Evolutionary conservation across 2,888 invertebrate species (phyloP).

Genomic region (Acanthacorydalis orientalis): DNA sequence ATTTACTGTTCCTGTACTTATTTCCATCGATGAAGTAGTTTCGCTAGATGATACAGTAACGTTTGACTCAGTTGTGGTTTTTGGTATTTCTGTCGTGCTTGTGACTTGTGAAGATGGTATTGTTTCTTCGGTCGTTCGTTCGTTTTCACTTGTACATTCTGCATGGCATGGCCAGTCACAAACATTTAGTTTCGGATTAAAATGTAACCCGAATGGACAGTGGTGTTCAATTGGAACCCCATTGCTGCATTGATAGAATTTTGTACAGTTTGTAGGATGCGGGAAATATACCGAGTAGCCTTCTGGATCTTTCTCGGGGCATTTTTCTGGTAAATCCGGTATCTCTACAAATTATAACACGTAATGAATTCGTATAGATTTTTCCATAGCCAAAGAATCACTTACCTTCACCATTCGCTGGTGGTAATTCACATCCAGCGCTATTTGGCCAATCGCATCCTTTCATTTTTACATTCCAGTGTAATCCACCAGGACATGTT

Average conservation of each 20-base stretch:
- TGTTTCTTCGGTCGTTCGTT: background rate
- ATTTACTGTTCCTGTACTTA: too few relatives aligned
- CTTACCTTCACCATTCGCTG: slow-evolving; percentile 3
- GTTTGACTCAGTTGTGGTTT: background rate
- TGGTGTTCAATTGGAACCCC: slow-evolving; percentile 12
- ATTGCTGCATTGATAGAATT: slow-evolving; percentile 15
- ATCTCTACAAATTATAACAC: too few relatives aligned
- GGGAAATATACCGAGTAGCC: slow-evolving; percentile 10
- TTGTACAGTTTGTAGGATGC: slow-evolving; percentile 13
- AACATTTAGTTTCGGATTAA: slow-evolving; percentile 12
- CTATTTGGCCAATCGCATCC: slow-evolving; percentile 11
- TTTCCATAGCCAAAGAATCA: too few relatives aligned
- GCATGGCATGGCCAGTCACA: slow-evolving; percentile 16
- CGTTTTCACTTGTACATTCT: slow-evolving; percentile 5
- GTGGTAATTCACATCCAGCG: slow-evolving; percentile 7
- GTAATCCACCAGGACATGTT: slow-evolving; percentile 8
- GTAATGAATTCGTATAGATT: too few relatives aligned
- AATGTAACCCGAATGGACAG: slow-evolving; percentile 15
- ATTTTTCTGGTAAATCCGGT: too few relatives aligned
- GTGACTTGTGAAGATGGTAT: background rate
- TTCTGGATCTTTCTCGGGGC: too few relatives aligned
- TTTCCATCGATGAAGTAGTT: too few relatives aligned
- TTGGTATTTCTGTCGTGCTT: background rate
- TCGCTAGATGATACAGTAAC: background rate
- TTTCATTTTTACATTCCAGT: slow-evolving; percentile 9